phyloP scores from a whole-genome alignment of 92 coral and sea anemone genomes.

The Parazoanthus darwini region DNA sequence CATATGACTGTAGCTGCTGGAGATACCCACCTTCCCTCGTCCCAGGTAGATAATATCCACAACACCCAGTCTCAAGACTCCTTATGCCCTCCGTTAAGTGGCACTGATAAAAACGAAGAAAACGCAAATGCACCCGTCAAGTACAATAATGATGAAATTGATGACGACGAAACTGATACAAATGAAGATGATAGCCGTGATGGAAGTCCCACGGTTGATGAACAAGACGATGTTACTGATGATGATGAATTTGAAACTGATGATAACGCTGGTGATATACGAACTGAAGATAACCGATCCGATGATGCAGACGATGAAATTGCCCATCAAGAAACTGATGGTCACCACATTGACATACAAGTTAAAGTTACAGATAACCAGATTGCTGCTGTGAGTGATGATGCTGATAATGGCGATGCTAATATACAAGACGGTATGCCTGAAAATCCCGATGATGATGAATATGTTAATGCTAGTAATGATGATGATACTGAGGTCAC shows the following conservation, averaged over 20 bases:
- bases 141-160: neutral
- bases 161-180: neutral
- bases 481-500: too few species aligned
- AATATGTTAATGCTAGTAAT: too few species aligned
- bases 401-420: neutral
- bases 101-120: neutral
- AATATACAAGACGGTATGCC: neutral
- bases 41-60: too few species aligned
- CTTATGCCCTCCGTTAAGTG: too few species aligned
- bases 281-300: too few species aligned
- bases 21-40: too few species aligned
- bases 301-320: neutral
- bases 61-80: too few species aligned
- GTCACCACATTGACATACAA: neutral
- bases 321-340: neutral
- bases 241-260: neutral
- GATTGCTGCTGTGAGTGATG: neutral
- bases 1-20: too few species aligned
- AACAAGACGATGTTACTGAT: neutral
- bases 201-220: neutral
- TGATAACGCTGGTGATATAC: neutral
- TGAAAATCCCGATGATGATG: neutral
- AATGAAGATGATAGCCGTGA: neutral
- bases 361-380: neutral
- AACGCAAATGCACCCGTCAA: neutral